These are phyloP conservation scores for Drosophila sp. DNA, from an alignment of 1,140 invertebrate genomes.

Conservation along the genomic window DNA sequence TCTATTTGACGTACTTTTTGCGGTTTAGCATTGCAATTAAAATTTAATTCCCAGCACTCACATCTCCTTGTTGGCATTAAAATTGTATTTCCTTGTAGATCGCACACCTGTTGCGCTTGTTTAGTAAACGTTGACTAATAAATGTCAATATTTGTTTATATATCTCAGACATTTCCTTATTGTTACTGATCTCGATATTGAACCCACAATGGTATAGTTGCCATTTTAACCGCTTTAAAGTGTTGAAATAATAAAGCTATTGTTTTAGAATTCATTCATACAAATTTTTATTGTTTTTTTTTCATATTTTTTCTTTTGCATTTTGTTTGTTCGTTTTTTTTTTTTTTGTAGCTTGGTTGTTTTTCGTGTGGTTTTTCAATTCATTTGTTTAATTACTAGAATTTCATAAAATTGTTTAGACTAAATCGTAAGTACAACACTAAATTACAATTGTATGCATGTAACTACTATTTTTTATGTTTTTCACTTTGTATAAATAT, in stretches of 20 bases:
- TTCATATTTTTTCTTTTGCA: constrained; percentile 60
- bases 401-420: constrained; percentile 83
- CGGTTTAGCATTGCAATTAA: constrained; percentile 47
- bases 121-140: constrained; percentile 32
- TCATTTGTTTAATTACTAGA: constrained; percentile 82
- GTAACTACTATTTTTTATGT: constrained; percentile 71
- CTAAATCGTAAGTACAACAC: constrained; percentile 81
- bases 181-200: not conserved
- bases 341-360: constrained; percentile 58
- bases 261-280: constrained; percentile 77
- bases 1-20: constrained; percentile 21
- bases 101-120: too few species aligned
- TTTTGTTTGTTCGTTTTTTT: constrained; percentile 58
- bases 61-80: not conserved
- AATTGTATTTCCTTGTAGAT: not conserved
- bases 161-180: constrained; percentile 21
- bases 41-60: constrained; percentile 39
- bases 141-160: constrained; percentile 23
- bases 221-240: not conserved
- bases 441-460: constrained; percentile 82
- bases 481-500: constrained; percentile 67
- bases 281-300: constrained; percentile 80
- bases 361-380: constrained; percentile 68
- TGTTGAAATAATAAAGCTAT: constrained; percentile 54
- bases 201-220: not conserved